Evolutionary conservation across 2,888 invertebrate species (phyloP).

Genomic region (Magallana nippona): DNA sequence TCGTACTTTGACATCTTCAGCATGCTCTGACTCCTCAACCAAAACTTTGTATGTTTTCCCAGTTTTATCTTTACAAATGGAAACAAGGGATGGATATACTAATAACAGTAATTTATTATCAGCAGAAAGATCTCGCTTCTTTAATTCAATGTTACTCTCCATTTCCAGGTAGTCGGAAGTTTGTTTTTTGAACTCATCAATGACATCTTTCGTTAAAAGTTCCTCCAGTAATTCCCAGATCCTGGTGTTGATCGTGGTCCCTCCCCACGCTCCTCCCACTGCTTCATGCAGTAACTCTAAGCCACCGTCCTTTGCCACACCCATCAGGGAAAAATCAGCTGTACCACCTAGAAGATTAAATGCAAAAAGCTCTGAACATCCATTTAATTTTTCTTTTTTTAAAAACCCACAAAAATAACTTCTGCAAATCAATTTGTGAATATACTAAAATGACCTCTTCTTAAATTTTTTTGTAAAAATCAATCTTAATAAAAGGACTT

Average conservation of each 20-base stretch:
- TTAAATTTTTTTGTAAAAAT: no score
- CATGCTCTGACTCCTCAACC: background rate
- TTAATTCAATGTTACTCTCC: slow-evolving; percentile 27
- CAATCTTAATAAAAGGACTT: no score
- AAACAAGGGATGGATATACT: background rate
- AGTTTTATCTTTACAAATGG: background rate
- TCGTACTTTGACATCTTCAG: background rate
- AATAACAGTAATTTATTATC: background rate
- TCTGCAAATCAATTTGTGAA: no score
- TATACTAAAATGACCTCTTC: no score
- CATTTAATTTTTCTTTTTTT: no score
- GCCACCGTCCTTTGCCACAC: background rate
- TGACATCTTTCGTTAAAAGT: background rate
- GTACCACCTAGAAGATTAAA: slow-evolving; percentile 32
- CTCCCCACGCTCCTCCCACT: slow-evolving; percentile 38
- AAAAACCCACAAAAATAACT: no score
- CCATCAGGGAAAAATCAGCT: slow-evolving; percentile 34
- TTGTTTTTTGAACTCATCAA: slow-evolving; percentile 31
- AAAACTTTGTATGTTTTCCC: background rate
- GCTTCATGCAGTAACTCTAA: slow-evolving; percentile 27
- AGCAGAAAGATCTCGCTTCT: slow-evolving; percentile 19
- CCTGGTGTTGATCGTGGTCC: slow-evolving; percentile 26
- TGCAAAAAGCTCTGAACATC: background rate
- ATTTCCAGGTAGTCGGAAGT: slow-evolving; percentile 30
- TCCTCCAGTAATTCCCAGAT: slow-evolving; percentile 21